Conservation (phyloP, 1,140 invertebrate genomes). For the Euura lappo region DNA sequence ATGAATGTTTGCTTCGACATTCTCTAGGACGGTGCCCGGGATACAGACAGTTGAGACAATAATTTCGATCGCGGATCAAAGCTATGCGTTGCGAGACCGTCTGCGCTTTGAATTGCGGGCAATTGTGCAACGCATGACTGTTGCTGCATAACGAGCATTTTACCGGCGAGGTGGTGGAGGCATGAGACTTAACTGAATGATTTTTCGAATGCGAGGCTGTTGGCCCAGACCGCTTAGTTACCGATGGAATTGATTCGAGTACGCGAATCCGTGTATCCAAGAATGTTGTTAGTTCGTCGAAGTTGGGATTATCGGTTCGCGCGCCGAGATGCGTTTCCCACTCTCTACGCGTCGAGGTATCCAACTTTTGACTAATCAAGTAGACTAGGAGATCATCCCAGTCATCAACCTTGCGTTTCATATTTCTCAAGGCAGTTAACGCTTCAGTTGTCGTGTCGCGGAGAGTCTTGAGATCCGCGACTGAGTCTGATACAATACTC, state of each 20-base stretch:
- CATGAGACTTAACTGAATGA: too few relatives aligned
- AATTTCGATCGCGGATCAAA: conserved; percentile 13
- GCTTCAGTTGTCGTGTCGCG: conserved; percentile 27
- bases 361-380: conserved; percentile 28
- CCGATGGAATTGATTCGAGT: background rate
- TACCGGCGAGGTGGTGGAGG: too few relatives aligned
- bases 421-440: conserved; percentile 22
- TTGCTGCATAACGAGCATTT: conserved; percentile 22
- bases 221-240: background rate
- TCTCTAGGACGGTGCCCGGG: conserved; percentile 21
- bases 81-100: conserved; percentile 21
- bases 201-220: background rate
- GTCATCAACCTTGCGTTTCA: conserved; percentile 20
- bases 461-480: conserved; percentile 20
- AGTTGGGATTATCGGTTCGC: background rate
- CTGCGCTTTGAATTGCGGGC: conserved; percentile 19
- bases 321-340: conserved; percentile 24
- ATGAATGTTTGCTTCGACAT: conserved; percentile 23
- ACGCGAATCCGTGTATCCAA: background rate
- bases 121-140: conserved; percentile 22
- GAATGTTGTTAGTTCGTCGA: conserved; percentile 21
- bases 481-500: conserved; percentile 21
- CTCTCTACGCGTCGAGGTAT: conserved; percentile 22
- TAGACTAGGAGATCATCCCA: conserved; percentile 31
- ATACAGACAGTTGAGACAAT: conserved; percentile 25